These are phyloP conservation scores for Eleginops maclovinus DNA, from an alignment of 2,113 vertebrate genomes.

Conservation along the genomic window DNA sequence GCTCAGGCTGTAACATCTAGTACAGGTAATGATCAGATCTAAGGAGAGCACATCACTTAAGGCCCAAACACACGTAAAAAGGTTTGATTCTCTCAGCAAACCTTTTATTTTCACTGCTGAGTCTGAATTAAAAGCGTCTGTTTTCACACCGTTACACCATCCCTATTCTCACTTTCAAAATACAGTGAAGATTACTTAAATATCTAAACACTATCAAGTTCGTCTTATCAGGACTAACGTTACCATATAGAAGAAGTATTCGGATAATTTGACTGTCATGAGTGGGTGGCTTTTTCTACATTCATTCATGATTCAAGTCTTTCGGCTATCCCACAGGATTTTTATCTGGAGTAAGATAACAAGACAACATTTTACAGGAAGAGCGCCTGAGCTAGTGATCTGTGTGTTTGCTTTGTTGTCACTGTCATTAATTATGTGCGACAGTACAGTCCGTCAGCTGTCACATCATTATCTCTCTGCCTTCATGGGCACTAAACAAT, in stretches of 20 bases:
- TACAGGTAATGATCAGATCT: not conserved
- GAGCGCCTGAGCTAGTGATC: not conserved
- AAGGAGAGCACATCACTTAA: not conserved
- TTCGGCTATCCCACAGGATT: not conserved
- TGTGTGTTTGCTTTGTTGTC: slow-evolving; percentile 9
- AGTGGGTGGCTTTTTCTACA: not conserved
- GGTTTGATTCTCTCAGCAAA: too few relatives aligned
- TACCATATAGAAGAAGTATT: not conserved
- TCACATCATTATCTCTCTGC: slow-evolving; percentile 15
- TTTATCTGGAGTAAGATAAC: slow-evolving; percentile 2
- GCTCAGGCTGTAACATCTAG: not conserved
- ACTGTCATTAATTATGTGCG: slow-evolving; percentile 12
- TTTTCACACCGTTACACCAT: too few relatives aligned
- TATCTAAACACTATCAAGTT: not conserved
- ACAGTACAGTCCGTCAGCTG: slow-evolving; percentile 24
- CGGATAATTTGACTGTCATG: not conserved
- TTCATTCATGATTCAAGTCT: not conserved
- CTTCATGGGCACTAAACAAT: slow-evolving; percentile 34
- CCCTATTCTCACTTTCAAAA: not conserved
- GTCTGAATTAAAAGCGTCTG: not conserved
- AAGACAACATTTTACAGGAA: not conserved
- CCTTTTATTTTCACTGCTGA: too few relatives aligned
- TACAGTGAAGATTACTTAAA: too few relatives aligned
- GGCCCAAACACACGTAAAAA: not conserved
- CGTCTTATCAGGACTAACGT: not conserved